phyloP scores from a whole-genome alignment of 2,888 invertebrate species.

The Macrosoma leucophasiata region DNA sequence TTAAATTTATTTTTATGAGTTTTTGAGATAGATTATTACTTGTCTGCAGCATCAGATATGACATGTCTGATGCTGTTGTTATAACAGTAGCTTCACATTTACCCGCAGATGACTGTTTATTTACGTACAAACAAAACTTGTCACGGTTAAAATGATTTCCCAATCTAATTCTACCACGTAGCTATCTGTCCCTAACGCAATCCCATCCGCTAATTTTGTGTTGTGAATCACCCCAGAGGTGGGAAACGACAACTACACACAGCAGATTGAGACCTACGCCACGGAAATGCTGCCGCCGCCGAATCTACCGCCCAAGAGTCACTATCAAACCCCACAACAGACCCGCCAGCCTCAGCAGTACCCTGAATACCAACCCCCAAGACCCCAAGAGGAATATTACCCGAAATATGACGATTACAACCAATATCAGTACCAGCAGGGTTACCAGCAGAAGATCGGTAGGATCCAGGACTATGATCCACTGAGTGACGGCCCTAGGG shows the following conservation, averaged over 20 bases:
- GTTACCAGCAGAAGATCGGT: conserved; percentile 74
- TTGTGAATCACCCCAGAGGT: conserved; percentile 43
- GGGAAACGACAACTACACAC: conserved; percentile 62
- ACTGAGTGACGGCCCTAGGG: conserved; percentile 80
- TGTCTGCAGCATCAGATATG: too few species aligned
- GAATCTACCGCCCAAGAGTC: conserved; percentile 54
- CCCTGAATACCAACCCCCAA: conserved; percentile 26
- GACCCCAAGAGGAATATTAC: conserved; percentile 24
- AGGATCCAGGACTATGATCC: conserved; percentile 90
- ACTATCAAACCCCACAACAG: conserved; percentile 49
- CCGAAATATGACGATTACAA: conserved; percentile 32
- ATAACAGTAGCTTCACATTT: too few species aligned
- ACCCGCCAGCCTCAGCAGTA: conserved; percentile 28
- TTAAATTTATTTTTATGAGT: too few species aligned
- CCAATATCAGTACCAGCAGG: conserved; percentile 37
- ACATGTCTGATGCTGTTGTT: too few species aligned
- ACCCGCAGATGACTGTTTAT: too few species aligned
- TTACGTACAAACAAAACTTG: too few species aligned
- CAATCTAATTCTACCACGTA: not conserved
- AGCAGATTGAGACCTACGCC: conserved; percentile 68
- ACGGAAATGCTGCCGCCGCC: conserved; percentile 62
- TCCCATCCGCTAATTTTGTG: conserved; percentile 22
- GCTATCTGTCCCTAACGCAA: conserved; percentile 3
- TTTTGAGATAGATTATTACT: too few species aligned
- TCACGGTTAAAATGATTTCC: too few species aligned